Base-by-base conservation (phyloP, 1,140 invertebrate species). In the Ruditapes philippinarum region DNA sequence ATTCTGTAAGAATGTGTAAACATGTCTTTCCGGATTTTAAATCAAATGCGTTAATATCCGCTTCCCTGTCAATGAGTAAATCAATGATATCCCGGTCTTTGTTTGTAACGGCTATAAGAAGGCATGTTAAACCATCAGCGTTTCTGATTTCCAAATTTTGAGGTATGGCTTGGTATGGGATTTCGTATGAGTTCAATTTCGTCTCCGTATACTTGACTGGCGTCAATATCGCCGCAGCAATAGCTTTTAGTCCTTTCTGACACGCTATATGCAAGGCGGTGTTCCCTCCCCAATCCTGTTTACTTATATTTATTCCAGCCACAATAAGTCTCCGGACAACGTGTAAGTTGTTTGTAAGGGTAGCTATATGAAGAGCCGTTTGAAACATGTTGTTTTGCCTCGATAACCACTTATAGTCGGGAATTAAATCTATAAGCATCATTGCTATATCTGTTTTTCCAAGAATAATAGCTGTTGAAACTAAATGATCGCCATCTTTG, bases 221-320 rank as follows among this genome's bases (percentile, higher is more conserved):
- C 14, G 14, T 85, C 12, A 92, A 31, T 11, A 92, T 40, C 25
- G 68, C 33, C 87, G 97, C 96, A 0, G 98, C 97, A 0, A 98
- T 96, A 7, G 83, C 38, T 2, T 97, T 40, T 88, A 97, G 97
- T 0, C 98, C 98, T 90, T 97, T 96, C 49, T 96, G 96, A 38
- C 97, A 97, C 7, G 98, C 98, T 51, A 98, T 96, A 91, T 99
- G 98, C 0, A 99, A 96, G 0, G 98, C 97, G 0, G 98, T 98
- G 74, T 93, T 89, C 17, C 92, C 92, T 51, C 92, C 31, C 49
- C 51, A 73, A 62, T 93, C 92, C 17, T 80, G 76, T 9, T 57
- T 31, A 5, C 89, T 81, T 14, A 92, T 76, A 88, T 96, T 90
- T 19, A 97, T 97, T 40, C 97, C 97, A 42, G 97, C 97, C 22